A percentile compares a stretch with the other conserved stretches of the same genome.
Evolutionary conservation across 2,888 invertebrate genomes (phyloP).

Genomic region (Spicauda simplicius): DNA sequence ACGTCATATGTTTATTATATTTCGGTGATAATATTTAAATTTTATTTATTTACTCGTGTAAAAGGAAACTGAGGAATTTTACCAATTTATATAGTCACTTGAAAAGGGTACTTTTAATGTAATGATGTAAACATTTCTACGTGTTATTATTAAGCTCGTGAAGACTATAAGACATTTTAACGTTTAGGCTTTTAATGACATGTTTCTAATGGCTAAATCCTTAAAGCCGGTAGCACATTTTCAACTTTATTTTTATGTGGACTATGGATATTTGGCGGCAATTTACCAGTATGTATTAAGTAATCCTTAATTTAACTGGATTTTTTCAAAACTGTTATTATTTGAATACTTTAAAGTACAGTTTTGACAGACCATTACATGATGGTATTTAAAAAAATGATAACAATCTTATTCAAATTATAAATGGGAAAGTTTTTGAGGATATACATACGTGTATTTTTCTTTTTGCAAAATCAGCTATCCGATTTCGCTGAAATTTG

Average conservation of each 20-base stretch:
- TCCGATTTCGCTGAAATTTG: too few species aligned
- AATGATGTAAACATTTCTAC: slow-evolving; percentile 57
- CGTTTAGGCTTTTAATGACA: slow-evolving; percentile 39
- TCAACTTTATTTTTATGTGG: not conserved
- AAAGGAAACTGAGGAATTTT: slow-evolving; percentile 53
- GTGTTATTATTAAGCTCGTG: slow-evolving; percentile 57
- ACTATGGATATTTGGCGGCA: too few species aligned
- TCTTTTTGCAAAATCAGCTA: too few species aligned
- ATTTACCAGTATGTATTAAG: too few species aligned
- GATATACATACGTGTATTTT: too few species aligned
- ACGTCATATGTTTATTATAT: slow-evolving; percentile 24
- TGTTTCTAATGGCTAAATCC: slow-evolving; percentile 15
- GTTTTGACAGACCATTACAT: too few species aligned
- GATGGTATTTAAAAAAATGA: too few species aligned
- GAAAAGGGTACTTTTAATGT: slow-evolving; percentile 64
- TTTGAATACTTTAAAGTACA: too few species aligned
- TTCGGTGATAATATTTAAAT: slow-evolving; percentile 26
- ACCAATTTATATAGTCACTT: slow-evolving; percentile 53
- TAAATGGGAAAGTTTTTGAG: too few species aligned
- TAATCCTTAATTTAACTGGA: too few species aligned
- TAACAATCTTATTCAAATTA: too few species aligned
- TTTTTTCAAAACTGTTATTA: too few species aligned
- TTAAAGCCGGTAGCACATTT: slow-evolving; percentile 4
- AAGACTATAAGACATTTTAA: slow-evolving; percentile 49
- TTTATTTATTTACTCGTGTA: slow-evolving; percentile 36